phyloP scores from a whole-genome alignment of 53 echinoderm and acorn worm species.

The Zoroaster sp. region DNA sequence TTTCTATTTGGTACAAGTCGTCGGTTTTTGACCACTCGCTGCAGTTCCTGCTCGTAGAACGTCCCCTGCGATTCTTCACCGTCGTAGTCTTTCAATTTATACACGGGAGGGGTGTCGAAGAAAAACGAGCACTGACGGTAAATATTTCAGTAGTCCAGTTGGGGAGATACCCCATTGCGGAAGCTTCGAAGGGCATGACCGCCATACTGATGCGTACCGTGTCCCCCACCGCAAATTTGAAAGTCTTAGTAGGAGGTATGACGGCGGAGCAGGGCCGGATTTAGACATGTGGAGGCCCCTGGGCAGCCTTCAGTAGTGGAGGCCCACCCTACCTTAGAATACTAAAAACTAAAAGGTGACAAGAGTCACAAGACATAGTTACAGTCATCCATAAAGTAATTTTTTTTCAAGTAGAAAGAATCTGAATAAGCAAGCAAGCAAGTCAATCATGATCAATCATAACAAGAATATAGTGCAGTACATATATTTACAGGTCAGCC shows the following conservation, averaged over 20 bases:
- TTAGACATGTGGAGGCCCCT: no score
- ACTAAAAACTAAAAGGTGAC: no score
- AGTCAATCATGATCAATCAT: no score
- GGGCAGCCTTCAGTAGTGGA: no score
- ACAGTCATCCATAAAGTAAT: no score
- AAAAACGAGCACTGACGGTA: slow-evolving; percentile 19
- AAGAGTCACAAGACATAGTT: no score
- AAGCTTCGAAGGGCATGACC: slow-evolving; percentile 62
- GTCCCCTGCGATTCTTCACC: slow-evolving; percentile 63
- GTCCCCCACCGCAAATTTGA: slow-evolving; percentile 52
- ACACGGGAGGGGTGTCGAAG: slow-evolving; percentile 40
- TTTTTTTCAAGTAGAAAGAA: no score
- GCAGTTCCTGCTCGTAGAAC: slow-evolving; percentile 65
- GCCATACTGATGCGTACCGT: slow-evolving; percentile 53
- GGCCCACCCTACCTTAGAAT: no score
- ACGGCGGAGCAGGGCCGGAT: no score
- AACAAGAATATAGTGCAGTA: no score
- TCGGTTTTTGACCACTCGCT: slow-evolving; percentile 35
- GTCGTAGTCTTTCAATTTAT: slow-evolving; percentile 46
- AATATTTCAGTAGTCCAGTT: slow-evolving; percentile 79
- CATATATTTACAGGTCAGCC: no score
- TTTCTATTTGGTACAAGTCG: slow-evolving; percentile 39
- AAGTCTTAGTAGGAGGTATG: background rate
- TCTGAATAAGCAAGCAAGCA: no score
- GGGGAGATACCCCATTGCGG: slow-evolving; percentile 68